These are phyloP conservation scores for Cephus runcator DNA, from an alignment of 2,888 invertebrate genomes.

Conservation along the genomic window DNA sequence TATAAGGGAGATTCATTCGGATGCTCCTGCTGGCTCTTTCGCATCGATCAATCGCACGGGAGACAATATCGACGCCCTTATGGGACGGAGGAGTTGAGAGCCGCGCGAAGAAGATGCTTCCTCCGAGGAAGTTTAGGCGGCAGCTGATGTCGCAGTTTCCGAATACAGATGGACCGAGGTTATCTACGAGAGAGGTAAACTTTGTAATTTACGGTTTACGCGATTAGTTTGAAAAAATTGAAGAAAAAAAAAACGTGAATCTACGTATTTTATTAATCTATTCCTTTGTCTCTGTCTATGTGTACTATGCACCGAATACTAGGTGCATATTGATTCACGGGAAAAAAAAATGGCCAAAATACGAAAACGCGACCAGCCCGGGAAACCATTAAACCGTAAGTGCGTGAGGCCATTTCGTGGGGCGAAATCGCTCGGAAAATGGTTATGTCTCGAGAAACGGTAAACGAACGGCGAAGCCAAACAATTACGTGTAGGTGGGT, in stretches of 20 bases:
- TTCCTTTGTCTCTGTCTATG: too few relatives aligned
- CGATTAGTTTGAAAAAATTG: not conserved
- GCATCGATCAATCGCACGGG: not conserved
- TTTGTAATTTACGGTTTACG: not conserved
- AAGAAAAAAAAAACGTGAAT: not conserved
- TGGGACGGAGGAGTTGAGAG: not conserved
- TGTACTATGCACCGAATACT: too few relatives aligned
- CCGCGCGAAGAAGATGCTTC: not conserved
- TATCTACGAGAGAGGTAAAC: not conserved
- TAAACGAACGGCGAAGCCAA: not conserved
- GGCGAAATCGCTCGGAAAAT: constrained; percentile 5
- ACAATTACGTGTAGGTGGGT: not conserved
- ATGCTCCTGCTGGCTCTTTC: not conserved
- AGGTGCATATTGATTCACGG: too few relatives aligned
- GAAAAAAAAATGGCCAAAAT: too few relatives aligned
- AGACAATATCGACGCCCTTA: not conserved
- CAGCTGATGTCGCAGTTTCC: not conserved
- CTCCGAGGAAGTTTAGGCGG: not conserved
- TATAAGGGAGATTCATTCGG: not conserved
- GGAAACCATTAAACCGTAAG: not conserved
- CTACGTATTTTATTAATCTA: not conserved
- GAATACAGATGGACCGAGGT: not conserved
- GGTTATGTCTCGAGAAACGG: not conserved
- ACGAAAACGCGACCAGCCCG: not conserved
- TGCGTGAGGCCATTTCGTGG: not conserved